Evolutionary conservation across 2,888 invertebrate species (phyloP).

Genomic region (Rhagonycha lutea): DNA sequence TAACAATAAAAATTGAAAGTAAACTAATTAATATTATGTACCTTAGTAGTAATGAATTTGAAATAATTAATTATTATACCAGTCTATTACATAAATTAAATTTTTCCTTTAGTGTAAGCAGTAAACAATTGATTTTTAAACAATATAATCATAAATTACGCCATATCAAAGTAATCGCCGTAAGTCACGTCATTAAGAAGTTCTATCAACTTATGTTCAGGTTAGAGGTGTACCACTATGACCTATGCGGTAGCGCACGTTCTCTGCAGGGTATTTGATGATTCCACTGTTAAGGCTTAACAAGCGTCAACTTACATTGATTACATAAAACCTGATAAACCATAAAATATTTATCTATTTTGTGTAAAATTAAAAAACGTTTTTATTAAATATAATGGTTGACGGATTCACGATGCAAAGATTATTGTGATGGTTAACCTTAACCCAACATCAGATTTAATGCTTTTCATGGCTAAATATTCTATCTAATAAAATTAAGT

Average conservation of each 20-base stretch:
- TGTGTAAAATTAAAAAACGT: neutral
- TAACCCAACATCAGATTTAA: neutral
- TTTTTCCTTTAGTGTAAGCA: neutral
- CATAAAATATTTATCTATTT: neutral
- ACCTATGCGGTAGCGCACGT: constrained; percentile 31
- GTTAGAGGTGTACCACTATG: constrained; percentile 26
- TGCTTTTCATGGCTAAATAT: neutral
- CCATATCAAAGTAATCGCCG: neutral
- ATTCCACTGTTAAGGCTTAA: constrained; percentile 18
- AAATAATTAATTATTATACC: neutral
- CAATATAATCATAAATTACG: neutral
- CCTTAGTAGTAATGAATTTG: neutral
- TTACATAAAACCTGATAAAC: constrained; percentile 12
- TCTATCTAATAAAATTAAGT: neutral
- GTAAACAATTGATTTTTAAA: neutral
- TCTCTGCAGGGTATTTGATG: constrained; percentile 25
- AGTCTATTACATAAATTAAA: neutral
- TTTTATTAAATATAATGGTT: neutral
- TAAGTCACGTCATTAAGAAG: constrained; percentile 27
- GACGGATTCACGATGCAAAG: neutral
- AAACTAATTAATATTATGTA: neutral
- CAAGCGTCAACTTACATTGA: constrained; percentile 22
- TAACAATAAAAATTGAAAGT: neutral
- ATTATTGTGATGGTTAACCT: neutral
- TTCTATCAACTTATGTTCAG: constrained; percentile 22